These are phyloP conservation scores for Orius insidiosus DNA, from an alignment of 1,140 invertebrate species.

Conservation along the genomic window DNA sequence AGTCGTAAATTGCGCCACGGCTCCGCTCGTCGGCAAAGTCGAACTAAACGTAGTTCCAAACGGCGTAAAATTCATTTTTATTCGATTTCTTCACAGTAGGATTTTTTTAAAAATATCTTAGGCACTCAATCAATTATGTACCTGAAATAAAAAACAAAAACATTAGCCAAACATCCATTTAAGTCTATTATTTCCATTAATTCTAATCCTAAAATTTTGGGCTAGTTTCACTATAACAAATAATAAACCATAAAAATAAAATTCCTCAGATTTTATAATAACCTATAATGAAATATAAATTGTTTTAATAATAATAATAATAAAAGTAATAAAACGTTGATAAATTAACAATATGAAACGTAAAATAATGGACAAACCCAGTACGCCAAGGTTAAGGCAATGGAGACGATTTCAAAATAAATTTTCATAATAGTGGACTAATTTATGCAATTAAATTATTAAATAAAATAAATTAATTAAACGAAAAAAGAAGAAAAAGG, in stretches of 20 bases:
- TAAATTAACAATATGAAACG: background rate
- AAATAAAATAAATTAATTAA: background rate
- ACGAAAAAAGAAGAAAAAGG: background rate
- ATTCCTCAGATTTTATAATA: no score
- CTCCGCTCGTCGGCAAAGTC: constrained; percentile 36
- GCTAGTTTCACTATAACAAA: no score
- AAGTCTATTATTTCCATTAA: no score
- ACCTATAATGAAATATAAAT: background rate
- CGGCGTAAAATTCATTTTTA: constrained; percentile 50
- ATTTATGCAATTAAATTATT: background rate
- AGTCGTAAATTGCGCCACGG: constrained; percentile 18
- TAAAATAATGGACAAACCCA: constrained; percentile 13
- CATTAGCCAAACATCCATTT: no score
- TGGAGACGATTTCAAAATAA: constrained; percentile 6
- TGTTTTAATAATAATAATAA: background rate
- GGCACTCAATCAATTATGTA: no score
- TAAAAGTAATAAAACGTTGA: background rate
- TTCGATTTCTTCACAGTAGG: background rate
- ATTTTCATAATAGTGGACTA: constrained; percentile 2
- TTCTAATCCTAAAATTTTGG: no score
- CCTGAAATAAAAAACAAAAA: no score
- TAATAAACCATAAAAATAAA: no score
- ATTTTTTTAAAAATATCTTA: no score
- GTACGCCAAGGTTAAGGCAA: constrained; percentile 14
- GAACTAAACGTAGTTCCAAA: constrained; percentile 43